These are phyloP conservation scores for Actinopyga echinites DNA, from an alignment of 53 echinoderm and acorn worm genomes.

Conservation along the genomic window DNA sequence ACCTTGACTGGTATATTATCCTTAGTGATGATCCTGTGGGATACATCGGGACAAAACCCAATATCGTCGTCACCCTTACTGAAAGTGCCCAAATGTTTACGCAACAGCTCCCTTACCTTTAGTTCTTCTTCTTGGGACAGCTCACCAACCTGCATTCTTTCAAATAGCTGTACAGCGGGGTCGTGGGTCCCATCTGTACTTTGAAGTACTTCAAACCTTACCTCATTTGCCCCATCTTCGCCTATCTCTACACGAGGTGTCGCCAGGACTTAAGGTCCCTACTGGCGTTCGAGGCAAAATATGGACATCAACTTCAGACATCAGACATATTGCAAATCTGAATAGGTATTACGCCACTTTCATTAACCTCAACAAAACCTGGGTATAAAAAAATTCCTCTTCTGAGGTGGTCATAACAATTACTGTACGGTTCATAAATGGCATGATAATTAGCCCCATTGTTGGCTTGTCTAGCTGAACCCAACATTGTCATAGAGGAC, in stretches of 20 bases:
- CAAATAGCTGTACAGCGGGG: too few species aligned
- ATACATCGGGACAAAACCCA: slow-evolving; percentile 41
- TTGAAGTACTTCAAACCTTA: too few species aligned
- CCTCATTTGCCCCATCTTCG: too few species aligned
- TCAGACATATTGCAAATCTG: slow-evolving; percentile 13
- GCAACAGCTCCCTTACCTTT: not conserved
- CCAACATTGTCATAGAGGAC: not conserved
- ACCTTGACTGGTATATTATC: slow-evolving; percentile 50
- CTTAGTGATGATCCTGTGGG: slow-evolving; percentile 30
- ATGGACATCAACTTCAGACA: slow-evolving; percentile 28
- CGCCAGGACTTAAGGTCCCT: too few species aligned
- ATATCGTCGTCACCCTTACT: slow-evolving; percentile 40
- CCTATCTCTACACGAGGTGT: too few species aligned
- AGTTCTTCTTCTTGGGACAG: not conserved
- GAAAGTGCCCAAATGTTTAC: slow-evolving; percentile 43
- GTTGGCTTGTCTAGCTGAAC: not conserved
- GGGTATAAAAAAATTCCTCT: slow-evolving; percentile 9
- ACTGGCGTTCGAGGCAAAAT: slow-evolving; percentile 30
- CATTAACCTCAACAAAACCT: too few species aligned
- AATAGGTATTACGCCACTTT: slow-evolving; percentile 26
- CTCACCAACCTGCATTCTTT: too few species aligned
- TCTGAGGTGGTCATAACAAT: slow-evolving; percentile 35
- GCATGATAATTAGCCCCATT: not conserved
- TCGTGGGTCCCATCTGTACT: too few species aligned
- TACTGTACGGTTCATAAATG: slow-evolving; percentile 5